Evolutionary conservation across 2,113 vertebrate genomes (phyloP), one percentile per base, ranked within the genome.

Genomic region (Alethe castanea): DNA sequence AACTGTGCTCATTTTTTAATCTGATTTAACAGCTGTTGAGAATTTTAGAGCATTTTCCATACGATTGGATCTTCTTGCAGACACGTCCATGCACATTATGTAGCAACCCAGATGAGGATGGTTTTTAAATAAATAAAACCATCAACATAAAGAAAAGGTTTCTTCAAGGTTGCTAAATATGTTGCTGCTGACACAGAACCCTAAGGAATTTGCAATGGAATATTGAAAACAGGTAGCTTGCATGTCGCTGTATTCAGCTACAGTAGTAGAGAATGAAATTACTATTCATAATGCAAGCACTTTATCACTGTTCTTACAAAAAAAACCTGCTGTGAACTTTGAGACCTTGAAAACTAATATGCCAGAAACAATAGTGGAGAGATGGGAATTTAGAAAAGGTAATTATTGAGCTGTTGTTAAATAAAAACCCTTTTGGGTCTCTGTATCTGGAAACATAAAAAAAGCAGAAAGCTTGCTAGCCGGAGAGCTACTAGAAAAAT

Each of bases 271-370:
- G 66, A 94, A 92, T 81, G 83, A 94, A 91, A 97, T 97, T 96
- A 82, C 79, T 96, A 90, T 97, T 97, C 95, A 95, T 94, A 94
- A 94, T 77, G 69, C 61, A 86, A 91, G 69, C 60, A 64, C 67
- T 94, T 90, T 95, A 91, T 94, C 87, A 91, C 81, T 79, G 36
- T 84, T 94, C 61, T 87, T 88, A 47, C 24, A 87, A 94, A 94
- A 94, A 94, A 94, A 92, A 16, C 64, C 78, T 79, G 31, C 77
- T 50, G 8, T 92, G 95, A 96, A 96, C 89, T 93, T 92, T 82
- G 76, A 96, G 94, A 94, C 95, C 90, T 97, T 95, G 90, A 97
- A 96, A 97, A 93, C 88, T 90, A 97, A 96, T 92, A 96, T 94
- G 85, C 92, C 66, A 96, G 93, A 96, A 97, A 97, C 90, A 97